Evolutionary conservation across 2,797 vertebrate genomes (phyloP).

Genomic region (Triplophysa bombifrons): DNA sequence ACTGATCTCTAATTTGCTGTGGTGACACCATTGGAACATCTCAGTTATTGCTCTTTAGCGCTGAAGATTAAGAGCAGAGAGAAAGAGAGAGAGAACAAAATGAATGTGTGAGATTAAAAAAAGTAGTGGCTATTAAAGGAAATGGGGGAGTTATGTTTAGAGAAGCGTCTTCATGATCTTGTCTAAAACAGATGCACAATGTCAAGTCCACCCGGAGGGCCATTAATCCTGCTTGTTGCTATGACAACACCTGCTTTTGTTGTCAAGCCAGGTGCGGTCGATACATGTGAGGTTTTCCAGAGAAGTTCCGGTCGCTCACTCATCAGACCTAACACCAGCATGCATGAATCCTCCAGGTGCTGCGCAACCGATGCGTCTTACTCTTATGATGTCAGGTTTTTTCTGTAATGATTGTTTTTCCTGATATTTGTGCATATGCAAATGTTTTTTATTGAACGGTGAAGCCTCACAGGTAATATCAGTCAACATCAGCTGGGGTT

Average conservation of each 20-base stretch:
- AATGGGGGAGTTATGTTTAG: constrained; percentile 48
- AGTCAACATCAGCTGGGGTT: constrained; percentile 10
- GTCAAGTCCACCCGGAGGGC: constrained; percentile 54
- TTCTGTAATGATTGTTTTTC: not conserved
- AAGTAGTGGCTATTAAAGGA: constrained; percentile 8
- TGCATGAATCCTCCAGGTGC: constrained; percentile 1
- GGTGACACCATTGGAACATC: too few species aligned
- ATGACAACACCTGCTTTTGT: constrained; percentile 61
- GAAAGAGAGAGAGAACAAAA: constrained; percentile 4
- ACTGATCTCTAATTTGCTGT: too few species aligned
- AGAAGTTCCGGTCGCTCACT: not conserved
- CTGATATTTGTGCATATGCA: not conserved
- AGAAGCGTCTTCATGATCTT: constrained; percentile 43
- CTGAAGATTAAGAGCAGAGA: not conserved
- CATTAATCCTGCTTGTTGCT: constrained; percentile 60
- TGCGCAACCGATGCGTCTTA: not conserved
- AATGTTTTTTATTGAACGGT: not conserved
- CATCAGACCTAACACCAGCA: constrained; percentile 3
- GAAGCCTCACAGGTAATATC: not conserved
- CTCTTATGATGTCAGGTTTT: constrained; percentile 1
- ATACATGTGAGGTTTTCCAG: constrained; percentile 29
- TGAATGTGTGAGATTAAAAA: constrained; percentile 11
- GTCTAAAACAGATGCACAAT: constrained; percentile 35
- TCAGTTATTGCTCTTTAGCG: too few species aligned
- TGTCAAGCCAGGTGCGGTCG: constrained; percentile 58